Conservation (phyloP, 1,140 invertebrate species). For the Tyrophagus putrescentiae region DNA sequence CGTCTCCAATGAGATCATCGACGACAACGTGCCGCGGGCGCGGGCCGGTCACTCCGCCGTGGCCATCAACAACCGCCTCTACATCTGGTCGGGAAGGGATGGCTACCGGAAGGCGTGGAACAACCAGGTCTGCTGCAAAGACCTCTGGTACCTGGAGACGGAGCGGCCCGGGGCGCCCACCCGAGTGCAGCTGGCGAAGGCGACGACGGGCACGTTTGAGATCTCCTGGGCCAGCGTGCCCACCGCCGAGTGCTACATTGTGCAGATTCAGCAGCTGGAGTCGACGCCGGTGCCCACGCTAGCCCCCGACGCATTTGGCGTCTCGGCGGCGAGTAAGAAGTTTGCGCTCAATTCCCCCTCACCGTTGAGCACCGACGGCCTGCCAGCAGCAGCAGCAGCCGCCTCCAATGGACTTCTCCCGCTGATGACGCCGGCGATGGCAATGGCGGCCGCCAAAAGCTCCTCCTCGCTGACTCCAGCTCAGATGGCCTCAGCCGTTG, state of each 20-base stretch:
- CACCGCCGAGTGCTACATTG: conserved; percentile 75
- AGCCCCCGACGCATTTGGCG: too few species aligned
- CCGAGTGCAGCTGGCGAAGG: conserved; percentile 77
- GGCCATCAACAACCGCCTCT: conserved; percentile 79
- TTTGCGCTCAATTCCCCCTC: too few species aligned
- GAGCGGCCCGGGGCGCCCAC: conserved; percentile 74
- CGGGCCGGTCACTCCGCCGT: conserved; percentile 94
- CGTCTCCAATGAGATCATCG: conserved; percentile 62
- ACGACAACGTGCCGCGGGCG: conserved; percentile 78
- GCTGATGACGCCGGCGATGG: not conserved
- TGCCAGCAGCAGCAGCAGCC: not conserved
- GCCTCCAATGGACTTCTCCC: not conserved
- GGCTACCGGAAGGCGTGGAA: conserved; percentile 99
- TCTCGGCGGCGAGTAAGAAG: too few species aligned
- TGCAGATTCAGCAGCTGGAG: conserved; percentile 77
- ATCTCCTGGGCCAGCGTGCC: conserved; percentile 80
- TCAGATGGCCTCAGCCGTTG: not conserved
- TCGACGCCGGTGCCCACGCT: too few species aligned
- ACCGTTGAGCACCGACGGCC: too few species aligned
- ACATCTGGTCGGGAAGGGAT: conserved; percentile 97
- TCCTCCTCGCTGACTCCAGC: not conserved
- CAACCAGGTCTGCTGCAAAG: conserved; percentile 98
- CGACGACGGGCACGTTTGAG: conserved; percentile 80
- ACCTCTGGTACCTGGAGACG: conserved; percentile 94
- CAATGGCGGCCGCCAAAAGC: not conserved